Evolutionary conservation across 2,888 invertebrate genomes (phyloP).

Genomic region (Balanococcus diminutus): DNA sequence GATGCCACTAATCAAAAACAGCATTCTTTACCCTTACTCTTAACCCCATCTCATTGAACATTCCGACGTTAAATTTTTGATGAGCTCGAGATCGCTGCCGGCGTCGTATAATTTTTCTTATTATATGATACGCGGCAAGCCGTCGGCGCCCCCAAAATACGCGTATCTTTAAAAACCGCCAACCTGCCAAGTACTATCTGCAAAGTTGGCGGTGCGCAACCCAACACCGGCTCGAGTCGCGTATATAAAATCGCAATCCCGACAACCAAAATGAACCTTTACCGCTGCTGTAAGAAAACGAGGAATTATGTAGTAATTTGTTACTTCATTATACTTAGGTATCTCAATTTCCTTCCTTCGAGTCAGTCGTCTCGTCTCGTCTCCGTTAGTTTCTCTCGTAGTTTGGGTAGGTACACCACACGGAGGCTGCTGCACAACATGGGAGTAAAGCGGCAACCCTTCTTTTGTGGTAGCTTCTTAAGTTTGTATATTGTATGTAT

Average conservation of each 20-base stretch:
- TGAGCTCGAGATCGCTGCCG: not conserved
- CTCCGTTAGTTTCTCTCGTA: not conserved
- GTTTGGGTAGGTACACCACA: not conserved
- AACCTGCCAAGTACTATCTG: not conserved
- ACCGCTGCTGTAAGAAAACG: not conserved
- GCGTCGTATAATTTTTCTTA: constrained; percentile 1
- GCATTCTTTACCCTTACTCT: not conserved
- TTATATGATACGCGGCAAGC: not conserved
- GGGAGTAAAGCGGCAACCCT: not conserved
- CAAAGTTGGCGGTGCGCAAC: not conserved
- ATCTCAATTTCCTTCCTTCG: constrained; percentile 10
- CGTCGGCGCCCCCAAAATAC: not conserved
- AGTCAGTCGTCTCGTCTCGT: not conserved
- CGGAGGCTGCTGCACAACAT: not conserved
- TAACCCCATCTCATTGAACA: not conserved
- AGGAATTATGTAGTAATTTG: constrained; percentile 37
- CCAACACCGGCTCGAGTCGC: not conserved
- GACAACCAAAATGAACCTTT: constrained; percentile 5
- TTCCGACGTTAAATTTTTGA: constrained; percentile 11
- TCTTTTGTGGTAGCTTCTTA: not conserved
- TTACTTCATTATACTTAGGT: constrained; percentile 37
- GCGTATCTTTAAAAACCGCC: not conserved
- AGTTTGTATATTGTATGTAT: not conserved
- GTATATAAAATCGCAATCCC: not conserved
- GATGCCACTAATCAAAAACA: not conserved